These are phyloP conservation scores for Parnassius mnemosyne DNA, from an alignment of 2,888 invertebrate species.

Conservation along the genomic window DNA sequence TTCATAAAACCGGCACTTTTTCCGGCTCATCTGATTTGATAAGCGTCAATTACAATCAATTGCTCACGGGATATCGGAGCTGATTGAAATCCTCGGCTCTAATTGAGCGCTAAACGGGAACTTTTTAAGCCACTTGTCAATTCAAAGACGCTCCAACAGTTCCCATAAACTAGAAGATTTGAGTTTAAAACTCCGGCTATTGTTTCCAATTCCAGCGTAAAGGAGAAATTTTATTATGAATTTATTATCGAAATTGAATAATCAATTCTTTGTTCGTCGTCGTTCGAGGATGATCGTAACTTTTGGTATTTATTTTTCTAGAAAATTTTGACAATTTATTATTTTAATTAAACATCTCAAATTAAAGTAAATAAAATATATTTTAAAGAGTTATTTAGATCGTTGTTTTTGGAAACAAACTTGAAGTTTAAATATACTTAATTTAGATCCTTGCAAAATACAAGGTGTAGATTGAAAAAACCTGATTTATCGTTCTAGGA, in stretches of 20 bases:
- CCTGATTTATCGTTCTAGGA: too few relatives aligned
- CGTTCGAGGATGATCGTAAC: constrained; percentile 1
- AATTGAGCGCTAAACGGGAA: constrained; percentile 42
- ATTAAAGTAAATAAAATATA: background rate
- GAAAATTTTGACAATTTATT: background rate
- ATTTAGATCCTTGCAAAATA: too few relatives aligned
- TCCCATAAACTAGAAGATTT: constrained; percentile 31
- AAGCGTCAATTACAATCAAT: constrained; percentile 42
- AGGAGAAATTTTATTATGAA: constrained; percentile 26
- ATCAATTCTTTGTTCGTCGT: constrained; percentile 3
- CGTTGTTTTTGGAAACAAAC: too few relatives aligned
- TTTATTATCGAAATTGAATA: constrained; percentile 13
- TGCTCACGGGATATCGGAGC: constrained; percentile 35
- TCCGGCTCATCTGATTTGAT: constrained; percentile 34
- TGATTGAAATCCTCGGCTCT: constrained; percentile 30
- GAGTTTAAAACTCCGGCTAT: constrained; percentile 29
- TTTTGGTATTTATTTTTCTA: background rate
- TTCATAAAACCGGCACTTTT: constrained; percentile 34
- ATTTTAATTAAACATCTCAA: background rate
- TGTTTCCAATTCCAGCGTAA: constrained; percentile 21
- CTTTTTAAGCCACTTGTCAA: constrained; percentile 40
- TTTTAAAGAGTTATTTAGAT: too few relatives aligned
- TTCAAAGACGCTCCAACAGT: constrained; percentile 31
- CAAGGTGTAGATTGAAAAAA: too few relatives aligned
- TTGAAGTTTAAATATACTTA: too few relatives aligned